phyloP scores from a whole-genome alignment of 2,888 invertebrate genomes.

The Drosophila putrida region DNA sequence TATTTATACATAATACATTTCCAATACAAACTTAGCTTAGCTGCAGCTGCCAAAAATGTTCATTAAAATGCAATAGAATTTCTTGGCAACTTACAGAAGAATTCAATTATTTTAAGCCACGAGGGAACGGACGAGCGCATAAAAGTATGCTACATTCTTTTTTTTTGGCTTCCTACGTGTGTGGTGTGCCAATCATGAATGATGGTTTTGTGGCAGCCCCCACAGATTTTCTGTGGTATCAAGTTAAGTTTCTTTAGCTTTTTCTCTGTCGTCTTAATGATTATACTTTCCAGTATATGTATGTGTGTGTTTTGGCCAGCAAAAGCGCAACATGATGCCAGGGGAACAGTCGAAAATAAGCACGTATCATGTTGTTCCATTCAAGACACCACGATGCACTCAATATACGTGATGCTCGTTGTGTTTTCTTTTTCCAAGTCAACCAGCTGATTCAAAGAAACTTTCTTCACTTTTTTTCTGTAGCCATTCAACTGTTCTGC shows the following conservation, averaged over 20 bases:
- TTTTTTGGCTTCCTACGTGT: conserved; percentile 1
- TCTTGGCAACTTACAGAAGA: conserved; percentile 18
- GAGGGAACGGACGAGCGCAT: conserved; percentile 12
- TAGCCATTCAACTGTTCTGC: conserved; percentile 5
- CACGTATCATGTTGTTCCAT: conserved; percentile 24
- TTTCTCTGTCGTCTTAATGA: conserved; percentile 28
- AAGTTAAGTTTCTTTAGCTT: conserved; percentile 7
- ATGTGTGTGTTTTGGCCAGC: conserved; percentile 5
- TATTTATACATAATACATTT: conserved; percentile 5
- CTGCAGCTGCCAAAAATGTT: conserved; percentile 21
- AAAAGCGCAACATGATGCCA: conserved; percentile 14
- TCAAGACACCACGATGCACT: conserved; percentile 36
- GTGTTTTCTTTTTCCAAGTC: not conserved
- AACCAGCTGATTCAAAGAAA: conserved; percentile 12
- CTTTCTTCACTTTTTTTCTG: not conserved
- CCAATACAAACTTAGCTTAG: not conserved
- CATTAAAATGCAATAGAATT: conserved; percentile 40
- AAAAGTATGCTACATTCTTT: conserved; percentile 32
- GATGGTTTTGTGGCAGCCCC: conserved; percentile 6
- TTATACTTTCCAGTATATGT: not conserved
- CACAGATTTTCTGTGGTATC: conserved; percentile 19
- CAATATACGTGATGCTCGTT: conserved; percentile 24
- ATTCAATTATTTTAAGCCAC: conserved; percentile 36
- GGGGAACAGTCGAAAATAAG: conserved; percentile 6
- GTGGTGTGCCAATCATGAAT: conserved; percentile 19